Evolutionary conservation across 2,888 invertebrate species (phyloP).

Genomic region (Artemia sinica): DNA sequence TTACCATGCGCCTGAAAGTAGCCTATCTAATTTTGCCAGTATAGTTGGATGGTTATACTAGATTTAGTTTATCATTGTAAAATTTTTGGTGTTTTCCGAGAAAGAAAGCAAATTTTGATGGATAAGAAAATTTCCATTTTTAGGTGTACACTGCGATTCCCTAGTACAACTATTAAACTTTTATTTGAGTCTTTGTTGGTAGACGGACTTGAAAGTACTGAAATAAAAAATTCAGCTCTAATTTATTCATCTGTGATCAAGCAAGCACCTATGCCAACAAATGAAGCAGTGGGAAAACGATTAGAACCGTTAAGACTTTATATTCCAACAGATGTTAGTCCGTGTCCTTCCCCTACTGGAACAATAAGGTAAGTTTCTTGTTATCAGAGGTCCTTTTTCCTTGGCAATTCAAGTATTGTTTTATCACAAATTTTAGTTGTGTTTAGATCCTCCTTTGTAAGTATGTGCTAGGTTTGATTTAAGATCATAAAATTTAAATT

Average conservation of each 20-base stretch:
- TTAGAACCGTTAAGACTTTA: slow-evolving; percentile 74
- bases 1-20: too few species aligned
- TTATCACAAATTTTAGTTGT: too few species aligned
- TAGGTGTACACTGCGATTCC: slow-evolving; percentile 89
- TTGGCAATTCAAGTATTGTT: too few species aligned
- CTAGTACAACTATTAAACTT: slow-evolving; percentile 87
- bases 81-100: too few species aligned
- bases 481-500: too few species aligned
- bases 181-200: slow-evolving; percentile 72
- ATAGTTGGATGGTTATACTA: too few species aligned
- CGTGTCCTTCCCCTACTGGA: slow-evolving; percentile 80
- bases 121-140: slow-evolving; percentile 30
- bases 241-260: slow-evolving; percentile 26
- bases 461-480: too few species aligned
- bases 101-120: too few species aligned
- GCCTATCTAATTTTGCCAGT: too few species aligned
- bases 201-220: slow-evolving; percentile 40
- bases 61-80: too few species aligned
- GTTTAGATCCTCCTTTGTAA: too few species aligned
- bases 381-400: too few species aligned
- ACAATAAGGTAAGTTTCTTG: slow-evolving; percentile 33
- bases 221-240: slow-evolving; percentile 13
- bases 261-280: slow-evolving; percentile 27
- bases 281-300: slow-evolving; percentile 34
- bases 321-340: slow-evolving; percentile 49